These are phyloP conservation scores for Xanthia icteritia DNA, from an alignment of 2,888 invertebrate species.

Conservation along the genomic window DNA sequence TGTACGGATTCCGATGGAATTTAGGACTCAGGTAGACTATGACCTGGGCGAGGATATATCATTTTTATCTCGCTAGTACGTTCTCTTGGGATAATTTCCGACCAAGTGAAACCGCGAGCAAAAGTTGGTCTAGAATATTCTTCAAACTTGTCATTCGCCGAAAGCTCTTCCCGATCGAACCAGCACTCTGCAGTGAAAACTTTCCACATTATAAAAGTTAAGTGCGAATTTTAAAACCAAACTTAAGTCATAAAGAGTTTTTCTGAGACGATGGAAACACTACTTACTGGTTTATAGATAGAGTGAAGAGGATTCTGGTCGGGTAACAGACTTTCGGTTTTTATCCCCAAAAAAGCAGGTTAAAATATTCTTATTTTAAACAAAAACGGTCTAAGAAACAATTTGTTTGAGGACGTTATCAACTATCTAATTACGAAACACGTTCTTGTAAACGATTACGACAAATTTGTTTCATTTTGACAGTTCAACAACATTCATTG, in stretches of 20 bases:
- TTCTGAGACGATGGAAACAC: slow-evolving; percentile 7
- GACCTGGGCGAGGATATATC: not conserved
- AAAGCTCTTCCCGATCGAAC: slow-evolving; percentile 7
- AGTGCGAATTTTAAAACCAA: slow-evolving; percentile 54
- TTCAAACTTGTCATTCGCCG: not conserved
- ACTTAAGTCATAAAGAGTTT: slow-evolving; percentile 47
- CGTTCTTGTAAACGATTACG: no score
- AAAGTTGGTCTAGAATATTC: slow-evolving; percentile 3
- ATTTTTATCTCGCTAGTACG: not conserved
- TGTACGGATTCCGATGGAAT: not conserved
- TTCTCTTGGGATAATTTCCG: not conserved
- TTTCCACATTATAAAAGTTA: slow-evolving; percentile 50
- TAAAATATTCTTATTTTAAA: not conserved
- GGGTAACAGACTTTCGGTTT: not conserved
- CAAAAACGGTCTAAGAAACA: not conserved
- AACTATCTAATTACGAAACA: no score
- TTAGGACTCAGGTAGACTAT: not conserved
- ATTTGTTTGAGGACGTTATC: not conserved
- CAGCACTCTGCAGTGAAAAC: slow-evolving; percentile 22
- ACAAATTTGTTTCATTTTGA: no score
- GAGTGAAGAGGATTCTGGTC: not conserved
- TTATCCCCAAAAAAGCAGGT: not conserved
- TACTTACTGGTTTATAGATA: slow-evolving; percentile 11
- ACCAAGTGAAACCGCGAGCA: accelerated
- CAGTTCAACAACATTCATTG: no score